A percentile compares a stretch with the other conserved stretches of the same genome.
phyloP scores from a whole-genome alignment of 2,888 invertebrate genomes.

The Entomobrya proxima region DNA sequence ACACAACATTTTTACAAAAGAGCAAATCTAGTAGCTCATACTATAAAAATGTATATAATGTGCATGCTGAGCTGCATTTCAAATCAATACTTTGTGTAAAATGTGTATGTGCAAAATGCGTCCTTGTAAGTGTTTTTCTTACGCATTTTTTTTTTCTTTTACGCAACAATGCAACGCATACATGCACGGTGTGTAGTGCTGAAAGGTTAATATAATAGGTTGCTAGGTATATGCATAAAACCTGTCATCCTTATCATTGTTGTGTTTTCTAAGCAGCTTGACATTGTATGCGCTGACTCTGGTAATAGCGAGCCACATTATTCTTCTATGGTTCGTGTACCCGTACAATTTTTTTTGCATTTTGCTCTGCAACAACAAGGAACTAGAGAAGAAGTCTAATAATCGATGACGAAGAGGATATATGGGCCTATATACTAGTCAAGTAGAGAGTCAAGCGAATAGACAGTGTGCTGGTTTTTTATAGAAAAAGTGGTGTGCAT shows the following conservation, averaged over 20 bases:
- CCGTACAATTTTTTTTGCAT: no score
- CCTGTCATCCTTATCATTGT: constrained; percentile 5
- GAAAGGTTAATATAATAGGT: no score
- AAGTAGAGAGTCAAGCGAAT: not conserved
- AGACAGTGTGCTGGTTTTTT: not conserved
- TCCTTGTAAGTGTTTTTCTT: constrained; percentile 4
- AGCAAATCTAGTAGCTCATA: no score
- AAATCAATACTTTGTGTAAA: constrained; percentile 28
- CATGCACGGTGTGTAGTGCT: not conserved
- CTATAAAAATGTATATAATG: not conserved
- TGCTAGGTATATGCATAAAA: not conserved
- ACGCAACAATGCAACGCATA: constrained; percentile 1
- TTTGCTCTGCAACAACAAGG: not conserved
- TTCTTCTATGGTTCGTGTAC: not conserved
- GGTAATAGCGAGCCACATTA: not conserved
- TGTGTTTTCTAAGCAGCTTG: not conserved
- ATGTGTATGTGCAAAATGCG: constrained; percentile 25
- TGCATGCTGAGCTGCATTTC: constrained; percentile 12
- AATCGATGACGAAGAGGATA: constrained; percentile 10
- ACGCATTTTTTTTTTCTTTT: not conserved
- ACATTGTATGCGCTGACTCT: not conserved
- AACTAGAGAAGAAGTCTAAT: not conserved
- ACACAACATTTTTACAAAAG: no score
- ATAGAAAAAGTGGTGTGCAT: no score
- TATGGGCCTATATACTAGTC: not conserved